Base-by-base conservation (phyloP, 2,113 vertebrate genomes). In the Deroptyus accipitrinus region DNA sequence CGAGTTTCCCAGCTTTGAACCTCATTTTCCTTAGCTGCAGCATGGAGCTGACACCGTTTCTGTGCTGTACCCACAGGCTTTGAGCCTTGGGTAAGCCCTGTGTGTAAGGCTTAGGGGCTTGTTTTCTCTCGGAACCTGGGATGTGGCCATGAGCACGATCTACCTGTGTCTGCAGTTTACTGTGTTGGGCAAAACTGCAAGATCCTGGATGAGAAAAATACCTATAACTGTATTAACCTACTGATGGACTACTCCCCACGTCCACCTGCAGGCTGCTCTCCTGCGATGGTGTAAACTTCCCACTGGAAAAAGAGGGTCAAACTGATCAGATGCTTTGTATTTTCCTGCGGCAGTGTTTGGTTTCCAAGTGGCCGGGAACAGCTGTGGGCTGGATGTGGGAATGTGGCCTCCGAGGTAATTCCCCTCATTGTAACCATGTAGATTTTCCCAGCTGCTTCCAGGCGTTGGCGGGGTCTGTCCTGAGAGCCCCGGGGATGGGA, bases 361-460 rank as follows among this genome's bases (percentile, higher is more conserved):
- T 92, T 95, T 87, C 92, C 88, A 80, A 94, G 63, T n/a, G 95
- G 80, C 88, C 14, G 9, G 63, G 90, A 97, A 72, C 96, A 97
- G 96, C 95, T 97, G 96, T 73, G 91, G 95, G 83, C 92, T 81
- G 90, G 61, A 11, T 64, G 90, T 95, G 96, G 93, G 96, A 96
- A 93, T 2, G 42, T 1, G 68, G 93, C 90, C 96, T 42, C 73
- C 5, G 42, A 90, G 94, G 92, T 87, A 86, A 91, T 93, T 86
- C 93, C 90, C 88, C 80, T 64, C 33, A 1, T 37, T 11, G 49
- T 1, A 57, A 24, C 3, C 3, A 46, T 35, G 37, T 49, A 30
- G 84, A 35, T 86, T 90, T 91, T 52, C 90, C 90, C 87, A 92
- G 94, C 91, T 96, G 94, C 93, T 92, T 63, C 69, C 88, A 93